Evolutionary conservation across 1,140 invertebrate genomes (phyloP), one percentile per base, ranked within the genome.

Genomic region (Diachasma alloeum): DNA sequence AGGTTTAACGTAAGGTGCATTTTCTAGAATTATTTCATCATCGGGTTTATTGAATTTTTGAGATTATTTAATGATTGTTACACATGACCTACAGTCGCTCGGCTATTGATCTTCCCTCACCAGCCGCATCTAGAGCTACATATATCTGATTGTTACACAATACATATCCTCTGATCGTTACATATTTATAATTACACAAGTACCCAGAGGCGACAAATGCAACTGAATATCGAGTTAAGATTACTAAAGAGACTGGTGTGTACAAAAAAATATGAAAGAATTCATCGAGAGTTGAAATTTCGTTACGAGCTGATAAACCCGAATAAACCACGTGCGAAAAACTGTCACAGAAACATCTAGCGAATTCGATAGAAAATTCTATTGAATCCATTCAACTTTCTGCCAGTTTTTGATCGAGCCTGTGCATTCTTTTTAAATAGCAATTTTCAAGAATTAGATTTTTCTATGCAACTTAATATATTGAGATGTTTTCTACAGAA

Each of bases 141-240:
- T 68, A 68, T 68, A 36, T 68, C 66, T 39, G 36, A 68, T 68
- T 68, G 66, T 68, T 68, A 39, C n/a, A 39, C n/a, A 37, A 15
- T 15, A 66, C 59, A 66, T 68, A 68, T 68, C 66, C 66, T 68
- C 66, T 68, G 31, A 68, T 68, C 66, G 66, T 68, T 68, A 68
- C 26, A 39, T 68, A 68, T 68, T 68, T 37, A 68, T 68, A 68
- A 68, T 68, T 63, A 63, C 26, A 63, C 59, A 63, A 63, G 17
- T 59, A 59, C 24, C 59, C 59, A 10, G n/a, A 56, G 6, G 15
- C 19, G 59, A 26, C 11, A 63, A 63, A 63, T 63, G 19, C 59
- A 26, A 26, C n/a, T 59, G 59, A 53, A 53, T 19, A 53, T 53
- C n/a, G 59, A 63, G 19, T 10, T 63, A 63, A 63, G 11, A 63